Evolutionary conservation across 2,113 vertebrate species (phyloP), one percentile per base, ranked within the genome.

Genomic region (Cryptoleucopteryx plumbea): DNA sequence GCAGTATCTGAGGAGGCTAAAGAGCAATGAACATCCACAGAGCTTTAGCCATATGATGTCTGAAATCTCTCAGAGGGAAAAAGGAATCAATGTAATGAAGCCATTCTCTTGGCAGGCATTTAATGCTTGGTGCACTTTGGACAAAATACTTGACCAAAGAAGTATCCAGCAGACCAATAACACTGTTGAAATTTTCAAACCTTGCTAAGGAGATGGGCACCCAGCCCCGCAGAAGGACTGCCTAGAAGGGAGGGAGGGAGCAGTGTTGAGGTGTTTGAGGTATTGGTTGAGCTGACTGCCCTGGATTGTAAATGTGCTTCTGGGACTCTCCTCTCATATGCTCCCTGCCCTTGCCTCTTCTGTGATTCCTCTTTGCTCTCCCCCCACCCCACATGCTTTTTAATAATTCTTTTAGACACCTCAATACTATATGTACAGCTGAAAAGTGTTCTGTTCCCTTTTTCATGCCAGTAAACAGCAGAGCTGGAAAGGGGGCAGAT

Each of bases 201-300:
- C 14, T 43, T 84, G 25, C 16, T 75, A 47, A 70, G 45, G 8
- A 73, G 31, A 52, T 1, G 5, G 7, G 10, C 10, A 78, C 26
- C 17, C 31, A 66, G 26, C 5, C 16, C 55, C 1, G 6, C 31
- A 78, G 40, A 43, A 20, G 11, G 11, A 26, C 18, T 29, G 15
- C 11, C 32, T 77, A 32, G 25, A 74, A 78, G 20, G 17, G 70
- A 82, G 8, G 11, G 36, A 91, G n/a, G 38, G 22, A 86, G 11
- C 16, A 42, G 47, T 25, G 32, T 45, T 0, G 0, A 7, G 1
- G 22, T 8, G 7, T 29, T 80, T 55, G 67, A 59, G 47, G 14
- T 38, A 50, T 38, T 6, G 2, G 12, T 31, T 72, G 43, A 83
- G 9, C 29, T 72, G 29, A 7, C 42, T 91, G n/a, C 40, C n/a